Base-by-base conservation (phyloP, 2,888 invertebrate genomes). In the Dynastes hyllus region DNA sequence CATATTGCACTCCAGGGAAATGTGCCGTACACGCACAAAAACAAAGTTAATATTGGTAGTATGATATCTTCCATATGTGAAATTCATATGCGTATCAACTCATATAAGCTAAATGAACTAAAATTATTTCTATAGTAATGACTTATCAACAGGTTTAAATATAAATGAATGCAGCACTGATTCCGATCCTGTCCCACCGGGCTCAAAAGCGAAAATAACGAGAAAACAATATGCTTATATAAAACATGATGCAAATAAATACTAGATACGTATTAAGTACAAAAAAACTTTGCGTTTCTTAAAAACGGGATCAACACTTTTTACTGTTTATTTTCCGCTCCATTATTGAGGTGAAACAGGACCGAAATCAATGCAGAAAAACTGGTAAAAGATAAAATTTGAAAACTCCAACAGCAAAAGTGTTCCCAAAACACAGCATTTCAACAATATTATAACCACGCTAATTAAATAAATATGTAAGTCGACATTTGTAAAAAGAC, bases 321-420 rank as follows among this genome's bases (percentile, higher is more conserved):
- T 9, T 50, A 51, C 50, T 51, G 27, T 50, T 27, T 69, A 16
- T 27, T 13, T 71, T 71, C 50, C 22, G 32, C 71, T 53, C 67
- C 27, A 37, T 69, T 9, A n/a, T n/a, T 53, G 11, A 63, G 63
- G 45, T 45, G 63, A 61, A 71, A 63, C 78, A 70, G 63, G 61
- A 63, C n/a, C 78, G 16, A 69, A 29, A 51, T 63, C 70, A 22
- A 58, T 63, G 78, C 63, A 32, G 29, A 73, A 22, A 58, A 73
- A 73, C 16, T 40, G 58, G 58, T 73, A 78, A 78, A 55, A 83
- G 84, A 87, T 87, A 88, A 88, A 87, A 87, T 87, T 86, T 87
- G 84, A 87, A 87, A 88, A 88, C 86, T 87, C 87, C 88, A 88
- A 88, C 87, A 87, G 86, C 86, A 85, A 86, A 80, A 87, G 85